Conservation (phyloP, 2,113 vertebrate species). For the Cairina moschata region DNA sequence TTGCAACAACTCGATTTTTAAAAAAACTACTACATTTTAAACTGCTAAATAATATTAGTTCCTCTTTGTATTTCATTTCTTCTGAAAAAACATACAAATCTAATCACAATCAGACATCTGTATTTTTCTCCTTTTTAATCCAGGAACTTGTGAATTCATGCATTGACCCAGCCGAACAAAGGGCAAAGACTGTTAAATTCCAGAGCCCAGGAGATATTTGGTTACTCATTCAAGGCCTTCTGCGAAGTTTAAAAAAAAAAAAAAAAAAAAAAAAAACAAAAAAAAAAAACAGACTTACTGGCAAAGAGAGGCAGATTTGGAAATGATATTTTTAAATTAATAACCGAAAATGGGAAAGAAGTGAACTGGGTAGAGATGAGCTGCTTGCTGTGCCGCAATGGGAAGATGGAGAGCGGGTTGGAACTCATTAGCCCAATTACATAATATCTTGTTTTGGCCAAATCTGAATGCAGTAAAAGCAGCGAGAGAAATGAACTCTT, state of each 20-base stretch:
- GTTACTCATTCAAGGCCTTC: slow-evolving; percentile 58
- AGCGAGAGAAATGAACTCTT: not conserved
- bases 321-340: slow-evolving; percentile 41
- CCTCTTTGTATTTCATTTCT: not conserved
- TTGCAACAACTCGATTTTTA: not conserved
- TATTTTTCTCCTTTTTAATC: slow-evolving; percentile 31
- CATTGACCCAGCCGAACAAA: slow-evolving; percentile 41
- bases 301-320: not conserved
- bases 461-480: slow-evolving; percentile 3
- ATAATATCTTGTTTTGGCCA: not conserved
- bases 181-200: slow-evolving; percentile 58
- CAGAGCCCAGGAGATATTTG: slow-evolving; percentile 49
- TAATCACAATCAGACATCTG: slow-evolving; percentile 10
- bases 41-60: not conserved
- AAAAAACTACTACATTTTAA: slow-evolving; percentile 16
- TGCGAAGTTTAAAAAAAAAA: not conserved
- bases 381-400: not conserved
- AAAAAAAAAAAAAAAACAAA: not conserved
- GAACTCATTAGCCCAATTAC: slow-evolving; percentile 34
- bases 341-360: not conserved
- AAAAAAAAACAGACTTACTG: not conserved
- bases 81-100: not conserved
- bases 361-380: not conserved
- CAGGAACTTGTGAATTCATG: slow-evolving; percentile 62
- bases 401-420: not conserved